Conservation (phyloP, 2,888 invertebrate species). For the Oligia latruncula region DNA sequence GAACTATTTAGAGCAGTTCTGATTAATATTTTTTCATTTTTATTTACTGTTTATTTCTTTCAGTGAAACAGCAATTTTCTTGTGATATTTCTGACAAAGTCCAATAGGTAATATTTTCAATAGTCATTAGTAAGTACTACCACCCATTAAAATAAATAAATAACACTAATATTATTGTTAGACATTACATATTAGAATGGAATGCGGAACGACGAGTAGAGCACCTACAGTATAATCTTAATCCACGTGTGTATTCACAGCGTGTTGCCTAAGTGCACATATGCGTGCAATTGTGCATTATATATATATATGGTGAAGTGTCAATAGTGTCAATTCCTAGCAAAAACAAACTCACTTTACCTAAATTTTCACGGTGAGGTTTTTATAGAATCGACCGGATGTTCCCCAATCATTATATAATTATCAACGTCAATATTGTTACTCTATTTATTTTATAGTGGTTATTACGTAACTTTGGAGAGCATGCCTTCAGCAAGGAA, state of each 20-base stretch:
- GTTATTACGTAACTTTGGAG: background rate
- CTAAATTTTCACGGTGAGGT: too few relatives aligned
- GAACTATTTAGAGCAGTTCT: too few relatives aligned
- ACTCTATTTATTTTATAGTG: conserved; percentile 22
- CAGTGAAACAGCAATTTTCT: background rate
- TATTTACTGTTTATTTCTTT: too few relatives aligned
- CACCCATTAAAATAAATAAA: background rate
- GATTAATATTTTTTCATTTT: too few relatives aligned
- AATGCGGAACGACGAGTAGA: conserved; percentile 35
- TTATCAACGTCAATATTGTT: conserved; percentile 19
- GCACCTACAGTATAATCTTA: conserved; percentile 21
- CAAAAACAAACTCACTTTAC: too few relatives aligned
- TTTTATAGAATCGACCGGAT: background rate
- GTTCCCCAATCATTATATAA: conserved; percentile 22
- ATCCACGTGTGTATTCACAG: conserved; percentile 29
- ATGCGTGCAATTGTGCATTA: conserved; percentile 34
- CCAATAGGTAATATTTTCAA: background rate
- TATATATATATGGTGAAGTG: background rate
- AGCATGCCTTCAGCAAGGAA: background rate
- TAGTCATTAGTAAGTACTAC: background rate
- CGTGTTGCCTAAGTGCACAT: background rate
- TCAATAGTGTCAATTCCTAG: too few relatives aligned
- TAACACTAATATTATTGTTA: background rate
- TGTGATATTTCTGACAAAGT: background rate
- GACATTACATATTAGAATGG: conserved; percentile 1